Percentiles rank a stretch among this genome's conserved stretches.
Conservation (phyloP, 2,113 vertebrate genomes). For the Brachyistius frenatus region DNA sequence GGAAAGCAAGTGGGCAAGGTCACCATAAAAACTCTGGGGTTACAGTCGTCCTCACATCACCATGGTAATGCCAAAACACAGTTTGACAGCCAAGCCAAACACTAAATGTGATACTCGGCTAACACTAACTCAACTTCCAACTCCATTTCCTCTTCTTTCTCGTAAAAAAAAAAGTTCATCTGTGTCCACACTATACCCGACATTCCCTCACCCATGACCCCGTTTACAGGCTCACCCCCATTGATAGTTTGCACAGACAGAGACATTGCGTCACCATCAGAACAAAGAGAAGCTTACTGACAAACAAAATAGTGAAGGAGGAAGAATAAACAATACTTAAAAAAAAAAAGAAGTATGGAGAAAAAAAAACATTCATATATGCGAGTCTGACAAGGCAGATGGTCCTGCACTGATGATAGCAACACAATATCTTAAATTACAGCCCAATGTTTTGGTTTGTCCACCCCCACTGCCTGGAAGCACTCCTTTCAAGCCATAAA, state of each 20-base stretch:
- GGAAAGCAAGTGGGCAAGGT: slow-evolving; percentile 63
- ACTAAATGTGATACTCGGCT: slow-evolving; percentile 65
- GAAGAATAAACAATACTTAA: slow-evolving; percentile 32
- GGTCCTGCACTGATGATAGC: slow-evolving; percentile 42
- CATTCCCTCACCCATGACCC: slow-evolving; percentile 42
- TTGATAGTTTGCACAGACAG: slow-evolving; percentile 36
- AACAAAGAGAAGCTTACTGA: slow-evolving; percentile 32
- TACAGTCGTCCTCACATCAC: slow-evolving; percentile 61
- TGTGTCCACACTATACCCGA: slow-evolving; percentile 14
- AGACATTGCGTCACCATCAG: slow-evolving; percentile 35
- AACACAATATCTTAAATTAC: slow-evolving; percentile 61
- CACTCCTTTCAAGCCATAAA: slow-evolving; percentile 65
- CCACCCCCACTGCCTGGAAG: slow-evolving; percentile 72
- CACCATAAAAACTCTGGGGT: slow-evolving; percentile 59
- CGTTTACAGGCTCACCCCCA: slow-evolving; percentile 25
- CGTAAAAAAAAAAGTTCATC: slow-evolving; percentile 58
- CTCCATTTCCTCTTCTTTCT: slow-evolving; percentile 65
- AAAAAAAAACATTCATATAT: slow-evolving; percentile 37
- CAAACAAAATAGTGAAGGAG: slow-evolving; percentile 9
- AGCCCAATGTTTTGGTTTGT: slow-evolving; percentile 65
- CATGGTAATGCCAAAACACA: slow-evolving; percentile 66
- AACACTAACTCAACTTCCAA: slow-evolving; percentile 69
- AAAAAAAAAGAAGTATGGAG: slow-evolving; percentile 39
- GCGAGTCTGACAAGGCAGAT: slow-evolving; percentile 36
- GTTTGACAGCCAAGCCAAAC: slow-evolving; percentile 74